These are phyloP conservation scores for Julus scanicus DNA, from an alignment of 2,888 invertebrate genomes.

Conservation along the genomic window DNA sequence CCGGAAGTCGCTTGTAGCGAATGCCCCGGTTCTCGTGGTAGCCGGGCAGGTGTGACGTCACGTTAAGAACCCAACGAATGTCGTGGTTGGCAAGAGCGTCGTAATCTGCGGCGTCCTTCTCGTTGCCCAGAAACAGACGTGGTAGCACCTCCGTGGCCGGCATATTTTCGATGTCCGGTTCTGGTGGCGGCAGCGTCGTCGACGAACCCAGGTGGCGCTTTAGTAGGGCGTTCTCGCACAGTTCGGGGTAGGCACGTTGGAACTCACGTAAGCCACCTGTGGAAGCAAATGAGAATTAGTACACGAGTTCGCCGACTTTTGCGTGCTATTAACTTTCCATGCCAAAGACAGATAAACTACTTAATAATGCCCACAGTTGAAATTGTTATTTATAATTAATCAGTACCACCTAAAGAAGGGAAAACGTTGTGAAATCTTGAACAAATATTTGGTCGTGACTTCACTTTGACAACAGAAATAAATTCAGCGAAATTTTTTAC, in stretches of 20 bases:
- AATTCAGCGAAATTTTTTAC: no score
- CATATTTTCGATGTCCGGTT: conserved; percentile 73
- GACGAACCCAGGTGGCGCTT: conserved; percentile 59
- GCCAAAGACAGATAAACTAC: no score
- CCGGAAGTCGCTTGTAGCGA: conserved; percentile 81
- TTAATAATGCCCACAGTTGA: no score
- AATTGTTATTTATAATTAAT: no score
- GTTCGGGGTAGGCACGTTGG: conserved; percentile 71
- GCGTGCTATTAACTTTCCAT: no score
- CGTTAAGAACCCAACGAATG: conserved; percentile 82
- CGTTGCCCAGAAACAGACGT: conserved; percentile 84
- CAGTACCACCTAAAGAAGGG: no score
- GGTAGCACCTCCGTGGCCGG: conserved; percentile 83
- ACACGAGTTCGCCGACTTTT: no score
- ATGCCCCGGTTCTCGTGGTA: conserved; percentile 76
- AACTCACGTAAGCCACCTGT: conserved; percentile 66
- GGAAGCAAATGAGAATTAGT: not conserved
- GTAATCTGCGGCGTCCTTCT: conserved; percentile 80
- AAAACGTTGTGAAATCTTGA: no score
- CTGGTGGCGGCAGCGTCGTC: not conserved
- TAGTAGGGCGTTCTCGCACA: conserved; percentile 78
- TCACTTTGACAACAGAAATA: no score
- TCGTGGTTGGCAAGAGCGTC: conserved; percentile 75
- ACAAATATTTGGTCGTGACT: no score
- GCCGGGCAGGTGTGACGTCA: conserved; percentile 80